Evolutionary conservation across 2,797 vertebrate species (phyloP).

Genomic region (Gadopsis bispinosus): DNA sequence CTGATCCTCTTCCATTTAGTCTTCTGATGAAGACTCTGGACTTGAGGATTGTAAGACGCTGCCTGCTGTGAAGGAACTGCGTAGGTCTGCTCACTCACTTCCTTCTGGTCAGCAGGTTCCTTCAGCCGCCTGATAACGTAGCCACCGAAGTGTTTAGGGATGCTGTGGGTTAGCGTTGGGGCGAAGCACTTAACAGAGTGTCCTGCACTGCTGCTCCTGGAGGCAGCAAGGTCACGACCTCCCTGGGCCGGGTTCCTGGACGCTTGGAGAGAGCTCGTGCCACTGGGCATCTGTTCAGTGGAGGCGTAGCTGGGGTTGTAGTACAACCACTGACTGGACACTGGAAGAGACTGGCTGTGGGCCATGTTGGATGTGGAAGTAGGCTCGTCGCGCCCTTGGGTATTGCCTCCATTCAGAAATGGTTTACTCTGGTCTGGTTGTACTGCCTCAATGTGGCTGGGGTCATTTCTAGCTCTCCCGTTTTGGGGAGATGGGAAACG

Average conservation of each 20-base stretch:
- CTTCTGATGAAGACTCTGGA: fast-evolving
- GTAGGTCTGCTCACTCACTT: background rate
- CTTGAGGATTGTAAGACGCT: background rate
- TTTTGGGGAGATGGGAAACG: fast-evolving
- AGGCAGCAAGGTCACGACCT: background rate
- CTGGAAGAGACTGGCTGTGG: background rate
- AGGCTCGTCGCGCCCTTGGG: background rate
- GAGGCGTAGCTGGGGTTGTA: background rate
- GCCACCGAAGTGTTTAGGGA: slow-evolving; percentile 57
- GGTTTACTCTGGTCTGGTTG: fast-evolving
- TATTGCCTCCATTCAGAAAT: background rate
- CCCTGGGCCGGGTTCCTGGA: background rate
- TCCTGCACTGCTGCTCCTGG: background rate
- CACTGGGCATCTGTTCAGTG: background rate
- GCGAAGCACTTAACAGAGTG: background rate
- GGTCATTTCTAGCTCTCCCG: fast-evolving
- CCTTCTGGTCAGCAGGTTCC: background rate
- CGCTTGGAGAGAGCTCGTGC: fast-evolving
- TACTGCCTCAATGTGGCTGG: background rate
- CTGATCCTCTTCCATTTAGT: slow-evolving; percentile 20
- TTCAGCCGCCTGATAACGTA: slow-evolving; percentile 46
- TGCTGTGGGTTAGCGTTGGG: background rate
- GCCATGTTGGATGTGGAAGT: background rate
- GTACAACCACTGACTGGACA: background rate
- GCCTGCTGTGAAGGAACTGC: background rate